A percentile compares a stretch with the other conserved stretches of the same genome.
Conservation (phyloP, 2,888 invertebrate genomes). For the Drosophila pseudotakahashii region DNA sequence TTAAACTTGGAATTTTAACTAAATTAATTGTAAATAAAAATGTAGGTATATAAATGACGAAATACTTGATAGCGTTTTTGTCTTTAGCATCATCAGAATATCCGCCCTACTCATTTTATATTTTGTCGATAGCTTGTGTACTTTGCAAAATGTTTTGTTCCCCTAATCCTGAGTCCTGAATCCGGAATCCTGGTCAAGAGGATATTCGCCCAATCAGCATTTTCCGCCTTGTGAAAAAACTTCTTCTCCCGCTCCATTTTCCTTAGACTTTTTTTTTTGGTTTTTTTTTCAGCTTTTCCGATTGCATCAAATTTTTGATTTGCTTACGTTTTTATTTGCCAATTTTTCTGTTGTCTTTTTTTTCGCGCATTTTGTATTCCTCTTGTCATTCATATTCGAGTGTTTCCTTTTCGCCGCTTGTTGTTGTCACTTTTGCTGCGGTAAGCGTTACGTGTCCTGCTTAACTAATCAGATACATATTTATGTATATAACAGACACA, state of each 20-base stretch:
- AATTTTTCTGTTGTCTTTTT: conserved; percentile 12
- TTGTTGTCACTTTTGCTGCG: conserved; percentile 62
- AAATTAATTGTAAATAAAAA: background rate
- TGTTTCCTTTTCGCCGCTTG: conserved; percentile 53
- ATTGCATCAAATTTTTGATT: conserved; percentile 31
- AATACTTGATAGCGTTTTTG: background rate
- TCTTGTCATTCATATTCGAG: conserved; percentile 74
- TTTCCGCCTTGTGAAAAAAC: conserved; percentile 1
- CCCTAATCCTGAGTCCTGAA: background rate
- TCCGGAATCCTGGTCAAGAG: background rate
- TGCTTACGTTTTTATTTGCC: conserved; percentile 46
- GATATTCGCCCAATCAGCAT: conserved; percentile 6
- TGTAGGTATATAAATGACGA: no score
- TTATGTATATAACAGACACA: background rate
- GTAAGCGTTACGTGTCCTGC: conserved; percentile 72
- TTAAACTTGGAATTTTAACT: background rate
- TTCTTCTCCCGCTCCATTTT: background rate
- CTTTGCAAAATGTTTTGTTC: background rate
- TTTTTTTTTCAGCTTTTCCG: conserved; percentile 4
- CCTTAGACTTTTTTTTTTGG: background rate
- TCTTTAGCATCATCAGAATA: background rate
- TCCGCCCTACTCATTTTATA: background rate
- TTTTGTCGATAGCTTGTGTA: background rate
- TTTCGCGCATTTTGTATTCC: conserved; percentile 32
- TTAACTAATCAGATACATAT: conserved; percentile 68